Evolutionary conservation across 2,797 vertebrate species (phyloP).

Genomic region (Pseudochirops corinnae): DNA sequence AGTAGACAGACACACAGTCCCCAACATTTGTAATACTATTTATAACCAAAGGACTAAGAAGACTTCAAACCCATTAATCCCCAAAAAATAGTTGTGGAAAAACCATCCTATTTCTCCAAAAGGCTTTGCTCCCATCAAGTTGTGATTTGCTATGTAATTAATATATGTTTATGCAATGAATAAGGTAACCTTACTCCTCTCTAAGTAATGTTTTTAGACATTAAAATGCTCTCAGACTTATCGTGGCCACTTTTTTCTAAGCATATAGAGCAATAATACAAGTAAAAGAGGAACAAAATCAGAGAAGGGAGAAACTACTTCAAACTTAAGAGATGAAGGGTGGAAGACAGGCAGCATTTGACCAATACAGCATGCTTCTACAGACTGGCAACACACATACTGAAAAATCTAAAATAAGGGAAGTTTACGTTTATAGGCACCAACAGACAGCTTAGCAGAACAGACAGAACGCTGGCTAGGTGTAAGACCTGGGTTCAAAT

Average conservation of each 20-base stretch:
- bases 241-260: not conserved
- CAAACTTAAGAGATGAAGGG: not conserved
- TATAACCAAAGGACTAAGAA: not conserved
- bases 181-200: not conserved
- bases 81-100: not conserved
- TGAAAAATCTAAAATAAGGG: not conserved
- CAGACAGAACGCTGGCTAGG: not conserved
- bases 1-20: not conserved
- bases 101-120: not conserved
- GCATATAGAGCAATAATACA: not conserved
- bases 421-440: not conserved
- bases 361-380: not conserved
- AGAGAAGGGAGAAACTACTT: not conserved
- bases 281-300: not conserved
- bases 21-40: not conserved
- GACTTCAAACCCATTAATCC: not conserved
- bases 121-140: not conserved
- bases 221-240: not conserved
- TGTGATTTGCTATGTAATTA: not conserved
- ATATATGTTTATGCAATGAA: not conserved
- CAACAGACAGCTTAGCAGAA: not conserved
- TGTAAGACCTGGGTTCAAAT: not conserved
- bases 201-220: not conserved
- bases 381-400: not conserved
- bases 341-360: not conserved